A percentile compares a stretch with the other conserved stretches of the same genome.
Conservation (phyloP, 2,113 vertebrate genomes). For the Crypturellus undulatus region DNA sequence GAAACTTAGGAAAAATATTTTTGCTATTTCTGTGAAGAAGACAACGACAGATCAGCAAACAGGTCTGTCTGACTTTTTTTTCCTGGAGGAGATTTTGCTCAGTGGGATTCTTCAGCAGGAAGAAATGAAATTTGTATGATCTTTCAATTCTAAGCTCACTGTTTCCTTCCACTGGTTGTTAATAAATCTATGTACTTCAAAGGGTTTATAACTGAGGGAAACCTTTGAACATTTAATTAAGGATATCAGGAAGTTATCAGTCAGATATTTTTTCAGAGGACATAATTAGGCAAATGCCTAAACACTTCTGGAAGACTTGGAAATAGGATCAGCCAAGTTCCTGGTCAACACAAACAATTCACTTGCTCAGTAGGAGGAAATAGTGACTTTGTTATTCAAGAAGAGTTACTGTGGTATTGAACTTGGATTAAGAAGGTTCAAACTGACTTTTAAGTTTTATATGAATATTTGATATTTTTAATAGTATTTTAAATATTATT, state of each 20-base stretch:
- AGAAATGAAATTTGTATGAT: not conserved
- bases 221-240: not conserved
- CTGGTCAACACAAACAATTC: not conserved
- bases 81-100: not conserved
- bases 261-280: not conserved
- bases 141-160: not conserved
- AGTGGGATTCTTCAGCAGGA: not conserved
- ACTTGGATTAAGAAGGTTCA: not conserved
- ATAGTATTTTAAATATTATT: not conserved
- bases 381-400: not conserved
- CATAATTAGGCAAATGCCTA: not conserved
- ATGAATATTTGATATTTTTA: not conserved
- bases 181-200: not conserved
- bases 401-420: not conserved
- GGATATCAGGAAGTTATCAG: not conserved
- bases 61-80: not conserved
- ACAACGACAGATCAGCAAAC: not conserved
- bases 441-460: not conserved
- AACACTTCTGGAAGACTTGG: not conserved
- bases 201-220: not conserved
- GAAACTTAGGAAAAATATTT: not conserved
- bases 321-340: not conserved
- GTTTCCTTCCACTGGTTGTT: not conserved
- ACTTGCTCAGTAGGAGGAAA: not conserved
- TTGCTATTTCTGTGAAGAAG: not conserved